These are phyloP conservation scores for Tauraco hartlaubi DNA, from an alignment of 2,797 vertebrate genomes.

Conservation along the genomic window DNA sequence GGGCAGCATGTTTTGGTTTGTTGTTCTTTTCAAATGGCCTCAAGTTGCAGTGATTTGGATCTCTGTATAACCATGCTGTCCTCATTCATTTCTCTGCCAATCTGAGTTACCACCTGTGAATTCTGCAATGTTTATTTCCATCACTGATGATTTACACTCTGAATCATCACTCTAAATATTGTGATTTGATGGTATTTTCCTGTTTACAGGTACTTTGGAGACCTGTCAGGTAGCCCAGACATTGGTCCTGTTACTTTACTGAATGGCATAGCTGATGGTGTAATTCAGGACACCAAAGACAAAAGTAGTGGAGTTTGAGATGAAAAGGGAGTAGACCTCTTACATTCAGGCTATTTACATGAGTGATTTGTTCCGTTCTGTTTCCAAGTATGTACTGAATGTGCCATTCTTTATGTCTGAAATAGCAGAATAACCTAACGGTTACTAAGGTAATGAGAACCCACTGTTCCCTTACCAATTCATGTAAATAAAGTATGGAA, in stretches of 20 bases:
- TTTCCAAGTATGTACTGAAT: neutral
- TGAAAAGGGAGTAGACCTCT: conserved; percentile 28
- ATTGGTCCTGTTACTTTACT: neutral
- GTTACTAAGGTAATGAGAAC: conserved; percentile 43
- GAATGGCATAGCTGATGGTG: neutral
- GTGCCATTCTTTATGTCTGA: neutral
- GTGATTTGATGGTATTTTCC: neutral
- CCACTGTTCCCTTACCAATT: neutral
- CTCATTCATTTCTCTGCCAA: neutral
- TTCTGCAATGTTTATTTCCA: neutral
- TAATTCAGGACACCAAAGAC: conserved; percentile 31
- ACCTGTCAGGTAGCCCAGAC: neutral
- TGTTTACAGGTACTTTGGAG: neutral
- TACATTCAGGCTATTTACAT: neutral
- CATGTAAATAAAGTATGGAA: conserved; percentile 56
- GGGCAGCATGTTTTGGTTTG: neutral
- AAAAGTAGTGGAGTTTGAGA: neutral
- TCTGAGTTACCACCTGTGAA: neutral
- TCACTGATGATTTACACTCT: neutral
- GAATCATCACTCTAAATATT: neutral
- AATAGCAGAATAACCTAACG: conserved; percentile 35
- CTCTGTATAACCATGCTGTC: neutral
- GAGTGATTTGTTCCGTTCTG: neutral
- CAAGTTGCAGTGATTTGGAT: neutral
- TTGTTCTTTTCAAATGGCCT: neutral